phyloP scores from a whole-genome alignment of 2,797 vertebrate species.

The Nyctibius grandis region DNA sequence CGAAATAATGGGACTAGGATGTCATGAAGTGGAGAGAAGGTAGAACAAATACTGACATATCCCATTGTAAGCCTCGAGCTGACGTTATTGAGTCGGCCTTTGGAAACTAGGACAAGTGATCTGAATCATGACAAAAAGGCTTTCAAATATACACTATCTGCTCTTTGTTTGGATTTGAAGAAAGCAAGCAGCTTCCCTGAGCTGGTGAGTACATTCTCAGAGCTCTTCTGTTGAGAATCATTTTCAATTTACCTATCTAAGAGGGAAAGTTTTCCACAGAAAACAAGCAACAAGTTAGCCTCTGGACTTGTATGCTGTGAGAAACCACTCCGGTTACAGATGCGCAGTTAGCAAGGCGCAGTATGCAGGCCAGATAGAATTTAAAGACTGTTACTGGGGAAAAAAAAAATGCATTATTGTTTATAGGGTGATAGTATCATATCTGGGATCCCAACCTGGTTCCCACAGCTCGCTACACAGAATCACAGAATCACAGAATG shows the following conservation, averaged over 20 bases:
- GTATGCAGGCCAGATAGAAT: not conserved
- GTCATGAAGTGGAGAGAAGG: slow-evolving; percentile 31
- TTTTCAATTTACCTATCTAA: not conserved
- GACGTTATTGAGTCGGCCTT: slow-evolving; percentile 13
- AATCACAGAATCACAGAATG: no score
- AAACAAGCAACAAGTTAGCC: not conserved
- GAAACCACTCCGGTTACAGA: not conserved
- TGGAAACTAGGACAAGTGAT: slow-evolving; percentile 59
- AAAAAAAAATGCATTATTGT: not conserved
- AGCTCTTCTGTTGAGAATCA: not conserved
- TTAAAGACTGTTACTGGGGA: not conserved
- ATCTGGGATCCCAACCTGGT: not conserved
- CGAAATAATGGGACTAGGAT: slow-evolving; percentile 45
- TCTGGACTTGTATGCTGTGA: not conserved
- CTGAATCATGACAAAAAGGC: slow-evolving; percentile 50
- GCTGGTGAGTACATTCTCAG: not conserved
- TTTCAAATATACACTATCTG: slow-evolving; percentile 45
- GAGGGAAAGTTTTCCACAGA: not conserved
- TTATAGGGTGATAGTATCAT: not conserved
- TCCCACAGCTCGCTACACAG: not conserved
- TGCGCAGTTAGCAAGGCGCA: not conserved
- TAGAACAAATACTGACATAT: slow-evolving; percentile 55
- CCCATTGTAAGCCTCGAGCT: slow-evolving; percentile 30
- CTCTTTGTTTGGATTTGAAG: slow-evolving; percentile 43
- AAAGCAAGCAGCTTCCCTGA: slow-evolving; percentile 8